Evolutionary conservation across 2,888 invertebrate genomes (phyloP), one percentile per base, ranked within the genome.

Genomic region (Cephus pulcher): DNA sequence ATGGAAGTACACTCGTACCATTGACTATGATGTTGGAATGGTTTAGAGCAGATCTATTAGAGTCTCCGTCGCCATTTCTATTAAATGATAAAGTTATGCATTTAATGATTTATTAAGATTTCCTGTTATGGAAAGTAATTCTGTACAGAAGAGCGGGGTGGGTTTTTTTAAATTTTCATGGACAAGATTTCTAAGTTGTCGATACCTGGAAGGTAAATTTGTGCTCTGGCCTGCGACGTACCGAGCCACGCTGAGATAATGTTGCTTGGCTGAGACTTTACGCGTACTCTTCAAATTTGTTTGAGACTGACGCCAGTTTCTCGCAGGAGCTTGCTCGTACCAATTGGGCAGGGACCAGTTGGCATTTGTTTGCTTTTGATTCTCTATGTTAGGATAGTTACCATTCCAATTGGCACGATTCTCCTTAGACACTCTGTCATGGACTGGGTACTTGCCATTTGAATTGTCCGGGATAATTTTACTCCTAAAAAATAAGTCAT

Each of bases 241-340:
- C 87, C 97, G 94, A 83, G 96, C 95, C 82, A 96, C 95, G 83
- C 95, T 94, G 82, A 97, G 92, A 92, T 97, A 97, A 82, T 96
- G 95, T 86, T 96, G 95, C 85, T 96, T 96, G 4, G 95, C 95
- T 3, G 91, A 89, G 1, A 89, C 86, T 75, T 89, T 90, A 34
- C 90, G 85, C 33, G 80, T 85, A 75, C 89, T 90, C 78, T 93
- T 92, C 69, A 89, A 79, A 80, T 89, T 89, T 76, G 86, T 84
- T 69, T 86, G 86, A 75, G 77, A 81, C 77, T 86, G 81, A 75
- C 86, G 87, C 88, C 88, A 88, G 74, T 85, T 86, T 15, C 84
- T 82, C 70, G 84, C 86, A 30, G 89, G 86, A 83, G 76, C 80
- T 34, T 32, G 71, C 74, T 91, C 91, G 82, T 87, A 89, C 90